Conservation (phyloP, 2,888 invertebrate genomes). For the Anoplius nigerrimus region DNA sequence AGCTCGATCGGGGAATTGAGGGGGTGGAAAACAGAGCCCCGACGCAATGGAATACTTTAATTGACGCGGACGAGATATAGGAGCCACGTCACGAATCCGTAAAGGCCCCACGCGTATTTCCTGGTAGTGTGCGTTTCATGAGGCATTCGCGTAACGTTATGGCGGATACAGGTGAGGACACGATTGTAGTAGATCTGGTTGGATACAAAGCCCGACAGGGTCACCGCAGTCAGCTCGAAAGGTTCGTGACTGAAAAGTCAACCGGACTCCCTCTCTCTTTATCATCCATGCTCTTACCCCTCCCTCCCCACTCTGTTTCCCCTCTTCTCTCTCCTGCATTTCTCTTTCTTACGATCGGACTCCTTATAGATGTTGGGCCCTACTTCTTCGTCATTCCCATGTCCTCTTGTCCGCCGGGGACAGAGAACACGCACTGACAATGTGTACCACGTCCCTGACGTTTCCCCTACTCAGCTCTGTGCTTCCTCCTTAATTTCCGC, state of each 20-base stretch:
- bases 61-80: too few species aligned
- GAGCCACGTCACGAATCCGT: too few species aligned
- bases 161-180: conserved; percentile 36
- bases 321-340: neutral
- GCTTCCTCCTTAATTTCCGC: conserved; percentile 53
- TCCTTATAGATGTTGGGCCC: neutral
- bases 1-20: too few species aligned
- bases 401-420: too few species aligned
- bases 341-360: neutral
- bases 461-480: conserved; percentile 9
- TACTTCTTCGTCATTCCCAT: neutral
- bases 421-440: too few species aligned
- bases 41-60: too few species aligned
- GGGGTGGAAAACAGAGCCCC: too few species aligned
- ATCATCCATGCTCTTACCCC: conserved; percentile 3
- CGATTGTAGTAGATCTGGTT: conserved; percentile 26
- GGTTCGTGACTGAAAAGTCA: conserved; percentile 68
- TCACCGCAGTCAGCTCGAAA: conserved; percentile 40
- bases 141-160: neutral
- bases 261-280: conserved; percentile 18
- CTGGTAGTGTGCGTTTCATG: too few species aligned
- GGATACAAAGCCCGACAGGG: conserved; percentile 45
- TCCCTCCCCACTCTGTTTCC: neutral
- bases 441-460: conserved; percentile 37
- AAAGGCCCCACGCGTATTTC: too few species aligned